Evolutionary conservation across 2,113 vertebrate species (phyloP).

Genomic region (Indicator maculatus): DNA sequence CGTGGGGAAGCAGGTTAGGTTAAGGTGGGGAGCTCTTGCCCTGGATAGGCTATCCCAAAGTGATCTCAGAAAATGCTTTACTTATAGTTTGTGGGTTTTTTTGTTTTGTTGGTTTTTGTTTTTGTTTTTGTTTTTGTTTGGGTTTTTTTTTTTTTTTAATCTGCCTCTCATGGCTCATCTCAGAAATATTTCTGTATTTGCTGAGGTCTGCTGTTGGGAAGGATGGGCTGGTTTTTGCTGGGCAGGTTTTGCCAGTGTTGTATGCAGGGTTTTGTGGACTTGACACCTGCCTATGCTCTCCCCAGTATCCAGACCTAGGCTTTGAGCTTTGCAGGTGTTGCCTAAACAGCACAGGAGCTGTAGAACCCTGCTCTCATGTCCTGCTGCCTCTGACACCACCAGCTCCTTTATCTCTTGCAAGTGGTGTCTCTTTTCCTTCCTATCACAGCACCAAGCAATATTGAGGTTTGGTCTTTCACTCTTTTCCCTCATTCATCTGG

Average conservation of each 20-base stretch:
- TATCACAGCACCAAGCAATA: neutral
- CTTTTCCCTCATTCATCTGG: neutral
- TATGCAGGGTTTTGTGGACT: fast-evolving
- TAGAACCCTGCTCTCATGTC: neutral
- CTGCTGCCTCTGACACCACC: neutral
- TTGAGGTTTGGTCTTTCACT: neutral
- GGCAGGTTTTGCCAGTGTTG: neutral
- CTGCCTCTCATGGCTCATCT: fast-evolving
- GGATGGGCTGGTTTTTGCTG: fast-evolving
- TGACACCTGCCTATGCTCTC: neutral
- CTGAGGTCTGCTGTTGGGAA: neutral
- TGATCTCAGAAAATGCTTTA: neutral
- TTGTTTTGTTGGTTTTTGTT: no score
- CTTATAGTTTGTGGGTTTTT: neutral
- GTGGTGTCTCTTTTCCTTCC: fast-evolving
- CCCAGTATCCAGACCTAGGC: neutral
- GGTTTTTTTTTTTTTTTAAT: neutral
- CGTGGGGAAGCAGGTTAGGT: neutral
- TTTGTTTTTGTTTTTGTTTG: no score
- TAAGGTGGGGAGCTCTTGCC: neutral
- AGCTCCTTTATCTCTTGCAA: neutral
- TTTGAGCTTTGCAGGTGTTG: neutral
- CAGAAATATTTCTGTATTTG: neutral
- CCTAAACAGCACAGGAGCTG: fast-evolving
- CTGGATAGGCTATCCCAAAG: fast-evolving